phyloP scores from a whole-genome alignment of 2,888 invertebrate genomes.

The Phengaris arion region DNA sequence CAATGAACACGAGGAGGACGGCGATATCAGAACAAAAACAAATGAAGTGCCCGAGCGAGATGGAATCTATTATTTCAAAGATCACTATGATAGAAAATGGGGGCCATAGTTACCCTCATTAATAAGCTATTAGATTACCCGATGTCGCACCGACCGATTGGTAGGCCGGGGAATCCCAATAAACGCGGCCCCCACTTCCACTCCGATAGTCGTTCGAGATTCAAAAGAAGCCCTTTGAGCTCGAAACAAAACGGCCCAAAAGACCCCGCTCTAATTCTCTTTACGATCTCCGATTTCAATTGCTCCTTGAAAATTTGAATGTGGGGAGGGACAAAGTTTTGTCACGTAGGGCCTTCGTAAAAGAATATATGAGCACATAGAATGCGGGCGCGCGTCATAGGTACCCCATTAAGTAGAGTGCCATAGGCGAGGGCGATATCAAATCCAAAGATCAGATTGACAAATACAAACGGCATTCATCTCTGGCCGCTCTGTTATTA shows the following conservation, averaged over 20 bases:
- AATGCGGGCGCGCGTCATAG: slow-evolving; percentile 75
- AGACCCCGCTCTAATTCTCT: slow-evolving; percentile 78
- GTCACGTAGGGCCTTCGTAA: slow-evolving; percentile 73
- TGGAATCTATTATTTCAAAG: slow-evolving; percentile 65
- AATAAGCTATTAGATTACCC: slow-evolving; percentile 79
- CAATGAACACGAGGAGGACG: slow-evolving; percentile 66
- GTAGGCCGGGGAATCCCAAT: slow-evolving; percentile 77
- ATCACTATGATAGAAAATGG: slow-evolving; percentile 75
- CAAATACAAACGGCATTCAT: slow-evolving; percentile 55
- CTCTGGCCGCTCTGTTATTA: slow-evolving; percentile 70
- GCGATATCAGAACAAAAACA: slow-evolving; percentile 58
- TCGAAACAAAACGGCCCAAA: slow-evolving; percentile 76
- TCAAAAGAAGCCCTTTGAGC: slow-evolving; percentile 77
- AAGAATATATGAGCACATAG: slow-evolving; percentile 66
- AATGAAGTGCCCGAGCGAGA: slow-evolving; percentile 59
- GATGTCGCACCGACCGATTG: slow-evolving; percentile 73
- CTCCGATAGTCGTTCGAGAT: slow-evolving; percentile 75
- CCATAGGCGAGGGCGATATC: slow-evolving; percentile 70
- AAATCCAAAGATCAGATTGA: slow-evolving; percentile 72
- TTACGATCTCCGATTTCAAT: slow-evolving; percentile 80
- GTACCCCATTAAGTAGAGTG: slow-evolving; percentile 77
- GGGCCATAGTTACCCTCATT: slow-evolving; percentile 75
- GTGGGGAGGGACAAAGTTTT: slow-evolving; percentile 78
- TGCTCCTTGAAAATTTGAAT: slow-evolving; percentile 80
- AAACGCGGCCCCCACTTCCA: slow-evolving; percentile 77